phyloP scores from a whole-genome alignment of 2,797 vertebrate genomes.

The Prionace glauca region DNA sequence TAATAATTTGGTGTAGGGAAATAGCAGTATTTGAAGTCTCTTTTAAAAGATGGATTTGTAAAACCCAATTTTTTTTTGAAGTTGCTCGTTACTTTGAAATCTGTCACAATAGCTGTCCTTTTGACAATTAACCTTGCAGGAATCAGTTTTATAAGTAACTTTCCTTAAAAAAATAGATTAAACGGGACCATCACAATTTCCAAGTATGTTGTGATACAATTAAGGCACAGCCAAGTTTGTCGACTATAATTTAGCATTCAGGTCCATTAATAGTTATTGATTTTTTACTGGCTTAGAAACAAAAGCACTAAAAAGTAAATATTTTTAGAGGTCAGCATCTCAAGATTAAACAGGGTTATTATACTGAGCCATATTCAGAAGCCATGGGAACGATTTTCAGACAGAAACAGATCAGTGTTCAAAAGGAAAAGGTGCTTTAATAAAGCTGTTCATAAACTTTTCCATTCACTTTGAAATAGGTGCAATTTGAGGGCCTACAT shows the following conservation, averaged over 20 bases:
- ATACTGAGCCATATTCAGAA: neutral
- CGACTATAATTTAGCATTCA: slow-evolving; percentile 53
- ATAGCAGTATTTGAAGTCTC: neutral
- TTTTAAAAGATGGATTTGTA: neutral
- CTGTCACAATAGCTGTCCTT: slow-evolving; percentile 48
- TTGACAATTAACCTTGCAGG: slow-evolving; percentile 49
- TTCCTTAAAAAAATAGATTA: slow-evolving; percentile 54
- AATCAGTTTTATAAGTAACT: slow-evolving; percentile 58
- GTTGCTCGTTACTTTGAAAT: slow-evolving; percentile 40
- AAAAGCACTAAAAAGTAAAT: slow-evolving; percentile 46
- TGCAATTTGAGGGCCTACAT: too few species aligned
- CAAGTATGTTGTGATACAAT: slow-evolving; percentile 50
- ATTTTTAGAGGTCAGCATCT: slow-evolving; percentile 40
- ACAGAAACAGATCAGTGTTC: neutral
- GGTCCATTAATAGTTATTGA: slow-evolving; percentile 59
- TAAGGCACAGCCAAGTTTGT: slow-evolving; percentile 54
- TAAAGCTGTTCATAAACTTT: neutral
- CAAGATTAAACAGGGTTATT: slow-evolving; percentile 39
- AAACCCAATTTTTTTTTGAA: neutral
- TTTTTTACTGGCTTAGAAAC: slow-evolving; percentile 49
- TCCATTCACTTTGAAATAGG: neutral
- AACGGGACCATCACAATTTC: slow-evolving; percentile 60
- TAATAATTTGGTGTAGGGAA: neutral
- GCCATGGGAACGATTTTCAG: neutral
- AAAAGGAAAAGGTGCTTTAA: neutral